Evolutionary conservation across 2,113 vertebrate species (phyloP), one percentile per base, ranked within the genome.

Genomic region (Carettochelys insculpta): DNA sequence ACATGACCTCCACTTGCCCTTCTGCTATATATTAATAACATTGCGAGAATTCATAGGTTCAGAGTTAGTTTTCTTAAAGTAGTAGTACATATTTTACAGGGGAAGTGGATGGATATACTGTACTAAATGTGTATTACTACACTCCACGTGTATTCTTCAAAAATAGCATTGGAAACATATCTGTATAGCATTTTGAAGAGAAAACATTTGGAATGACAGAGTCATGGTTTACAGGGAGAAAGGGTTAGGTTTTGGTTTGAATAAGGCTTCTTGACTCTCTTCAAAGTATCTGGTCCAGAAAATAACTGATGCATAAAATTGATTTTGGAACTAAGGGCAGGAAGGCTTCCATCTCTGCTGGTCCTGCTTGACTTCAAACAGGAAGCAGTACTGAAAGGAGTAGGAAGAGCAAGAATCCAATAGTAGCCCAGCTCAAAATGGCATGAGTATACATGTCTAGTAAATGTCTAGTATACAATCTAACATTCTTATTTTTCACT

Each of bases 121-220:
- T 54, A 92, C 82, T 0, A 0, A 90, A 82, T 54, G 58, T 61
- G 56, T 75, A 77, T 43, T 48, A 84, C 77, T 4, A 2, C 79
- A 27, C 11, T 94, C 27, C 77, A 61, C 76, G 77, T 78, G 88
- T 9, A 47, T 24, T 5, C 11, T 80, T 41, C 24, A 83, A 78
- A 83, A 78, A 89, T 61, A 20, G n/a, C 50, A 27, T 58, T 56
- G 77, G 38, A 93, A 95, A 83, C 52, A 7, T 8, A 45, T 92
- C 94, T 94, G 90, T 61, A 43, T 10, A 43, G 31, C 76, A 93
- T 92, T 56, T 50, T 71, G 50, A 92, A 90, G 77, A 79, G 82
- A 82, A 97, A 71, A 3, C n/a, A 86, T 94, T 97, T 85, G n/a
- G 45, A 73, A 86, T 77, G 77, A 77, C 71, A 75, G 82, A 51